Percentiles rank a stretch among this genome's conserved stretches.
Evolutionary conservation across 2,113 vertebrate species (phyloP).

Genomic region (Carettochelys insculpta): DNA sequence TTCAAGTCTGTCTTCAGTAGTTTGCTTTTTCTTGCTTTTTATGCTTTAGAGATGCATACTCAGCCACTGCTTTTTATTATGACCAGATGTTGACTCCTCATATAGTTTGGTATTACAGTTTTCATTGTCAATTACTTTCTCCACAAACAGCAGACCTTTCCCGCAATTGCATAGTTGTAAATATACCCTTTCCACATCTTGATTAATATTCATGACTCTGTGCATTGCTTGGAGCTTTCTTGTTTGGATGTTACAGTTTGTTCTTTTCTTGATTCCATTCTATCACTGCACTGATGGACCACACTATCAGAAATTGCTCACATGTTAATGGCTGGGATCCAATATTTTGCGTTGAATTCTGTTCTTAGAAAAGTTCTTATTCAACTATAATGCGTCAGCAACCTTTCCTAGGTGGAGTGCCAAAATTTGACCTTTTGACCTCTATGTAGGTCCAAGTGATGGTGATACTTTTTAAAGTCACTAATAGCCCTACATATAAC

Average conservation of each 20-base stretch:
- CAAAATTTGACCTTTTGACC: too few species aligned
- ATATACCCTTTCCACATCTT: neutral
- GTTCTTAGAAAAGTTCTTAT: neutral
- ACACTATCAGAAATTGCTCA: neutral
- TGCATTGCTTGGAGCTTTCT: neutral
- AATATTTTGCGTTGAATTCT: neutral
- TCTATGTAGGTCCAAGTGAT: too few species aligned
- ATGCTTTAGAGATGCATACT: neutral
- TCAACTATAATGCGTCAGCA: too few species aligned
- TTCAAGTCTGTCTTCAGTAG: neutral
- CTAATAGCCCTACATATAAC: too few species aligned
- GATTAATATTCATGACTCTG: neutral
- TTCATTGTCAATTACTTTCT: neutral
- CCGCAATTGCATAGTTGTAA: neutral
- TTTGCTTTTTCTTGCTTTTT: neutral
- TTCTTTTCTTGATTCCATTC: neutral
- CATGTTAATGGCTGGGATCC: neutral
- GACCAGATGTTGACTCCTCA: neutral
- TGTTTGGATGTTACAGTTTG: neutral
- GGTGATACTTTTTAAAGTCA: too few species aligned
- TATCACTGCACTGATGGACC: neutral
- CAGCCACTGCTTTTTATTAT: neutral
- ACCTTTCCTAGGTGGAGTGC: too few species aligned
- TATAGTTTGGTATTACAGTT: neutral
- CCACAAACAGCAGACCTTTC: neutral